Conservation (phyloP, 2,888 invertebrate species). For the Strigamia maritima region DNA sequence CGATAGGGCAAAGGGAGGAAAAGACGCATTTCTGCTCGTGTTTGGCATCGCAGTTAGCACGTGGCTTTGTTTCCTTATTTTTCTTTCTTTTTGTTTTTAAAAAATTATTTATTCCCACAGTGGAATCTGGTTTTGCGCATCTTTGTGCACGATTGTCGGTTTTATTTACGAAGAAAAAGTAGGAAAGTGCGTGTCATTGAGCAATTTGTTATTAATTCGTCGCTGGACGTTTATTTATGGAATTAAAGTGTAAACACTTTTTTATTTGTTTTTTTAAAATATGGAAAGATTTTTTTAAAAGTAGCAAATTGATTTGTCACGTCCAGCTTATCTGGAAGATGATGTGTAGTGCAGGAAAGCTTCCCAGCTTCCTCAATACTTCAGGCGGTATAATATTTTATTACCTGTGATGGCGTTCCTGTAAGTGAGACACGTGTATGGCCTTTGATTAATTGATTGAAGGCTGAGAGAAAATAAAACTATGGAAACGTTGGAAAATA, state of each 20-base stretch:
- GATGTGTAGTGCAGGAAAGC: background rate
- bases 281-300: background rate
- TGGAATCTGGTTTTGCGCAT: background rate
- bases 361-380: background rate
- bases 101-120: no score
- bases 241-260: no score
- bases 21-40: constrained; percentile 11
- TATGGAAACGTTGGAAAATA: background rate
- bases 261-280: background rate
- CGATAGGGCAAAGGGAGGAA: constrained; percentile 20
- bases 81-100: background rate
- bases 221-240: no score
- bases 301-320: background rate
- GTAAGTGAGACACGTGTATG: constrained; percentile 12
- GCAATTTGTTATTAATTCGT: no score
- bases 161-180: no score
- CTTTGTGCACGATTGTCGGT: background rate
- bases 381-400: background rate
- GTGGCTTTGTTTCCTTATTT: background rate
- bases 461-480: background rate
- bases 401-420: background rate
- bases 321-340: constrained; percentile 5
- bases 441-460: constrained; percentile 25
- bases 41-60: constrained; percentile 8
- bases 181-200: no score